Conservation (phyloP, 2,888 invertebrate species). For the Dolomedes plantarius region DNA sequence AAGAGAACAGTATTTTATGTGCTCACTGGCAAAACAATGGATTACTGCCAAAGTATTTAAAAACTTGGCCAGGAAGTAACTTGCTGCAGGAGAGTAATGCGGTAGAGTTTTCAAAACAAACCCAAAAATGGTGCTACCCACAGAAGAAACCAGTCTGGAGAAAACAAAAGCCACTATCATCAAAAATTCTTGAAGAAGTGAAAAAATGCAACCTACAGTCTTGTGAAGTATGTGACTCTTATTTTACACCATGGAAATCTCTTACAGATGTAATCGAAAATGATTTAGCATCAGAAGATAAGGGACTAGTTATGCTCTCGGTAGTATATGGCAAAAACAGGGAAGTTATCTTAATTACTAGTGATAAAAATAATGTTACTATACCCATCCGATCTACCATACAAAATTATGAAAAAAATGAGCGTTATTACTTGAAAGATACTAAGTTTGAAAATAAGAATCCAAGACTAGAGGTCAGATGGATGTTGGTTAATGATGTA, state of each 20-base stretch:
- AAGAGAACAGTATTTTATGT: conserved; percentile 39
- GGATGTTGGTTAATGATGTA: conserved; percentile 23
- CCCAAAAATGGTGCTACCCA: conserved; percentile 50
- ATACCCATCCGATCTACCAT: not conserved
- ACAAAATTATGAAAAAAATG: not conserved
- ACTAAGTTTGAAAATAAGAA: conserved; percentile 6
- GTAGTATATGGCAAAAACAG: conserved; percentile 15
- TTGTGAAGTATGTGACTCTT: conserved; percentile 40
- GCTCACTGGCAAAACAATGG: conserved; percentile 60
- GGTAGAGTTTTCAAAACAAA: conserved; percentile 20
- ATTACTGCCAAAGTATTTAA: conserved; percentile 22
- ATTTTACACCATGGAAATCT: conserved; percentile 31
- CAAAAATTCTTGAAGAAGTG: conserved; percentile 23
- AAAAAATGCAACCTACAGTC: conserved; percentile 22
- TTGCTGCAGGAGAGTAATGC: conserved; percentile 19
- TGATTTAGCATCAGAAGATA: not conserved
- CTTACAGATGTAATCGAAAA: conserved; percentile 17
- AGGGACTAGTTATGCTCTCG: conserved; percentile 26
- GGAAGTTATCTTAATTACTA: conserved; percentile 30
- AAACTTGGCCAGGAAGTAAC: conserved; percentile 28
- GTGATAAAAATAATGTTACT: not conserved
- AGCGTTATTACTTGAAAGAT: not conserved
- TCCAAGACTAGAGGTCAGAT: conserved; percentile 18
- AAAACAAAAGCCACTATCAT: conserved; percentile 20
- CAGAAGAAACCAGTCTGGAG: conserved; percentile 44